Base-by-base conservation (phyloP, 2,113 vertebrate species). In the Phyllopteryx taeniolatus region DNA sequence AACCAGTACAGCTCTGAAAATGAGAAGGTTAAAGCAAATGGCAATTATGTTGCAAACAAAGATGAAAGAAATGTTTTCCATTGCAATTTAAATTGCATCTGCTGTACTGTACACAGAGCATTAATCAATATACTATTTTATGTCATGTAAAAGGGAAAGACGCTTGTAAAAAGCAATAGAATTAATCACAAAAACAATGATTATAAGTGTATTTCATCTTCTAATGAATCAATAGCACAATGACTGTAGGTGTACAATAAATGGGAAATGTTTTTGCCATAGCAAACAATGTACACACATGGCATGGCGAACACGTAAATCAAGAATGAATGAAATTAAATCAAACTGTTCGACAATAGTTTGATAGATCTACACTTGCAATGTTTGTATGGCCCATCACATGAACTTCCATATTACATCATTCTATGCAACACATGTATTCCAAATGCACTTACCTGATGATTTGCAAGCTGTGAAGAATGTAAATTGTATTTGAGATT, bases 361-460 rank as follows among this genome's bases (percentile, higher is more conserved):
- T 60, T 10, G 9, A 68, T 5, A 35, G 12, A 0, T 68, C 39
- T n/a, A 47, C 17, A 31, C 11, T 61, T n/a, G 1, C 56, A 57
- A 3, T 43, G 0, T 43, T 69, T 63, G 1, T 15, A 33, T 57
- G 53, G 76, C 51, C 67, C 66, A 66, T 65, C 59, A 22, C n/a
- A 67, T 8, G 39, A 66, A 46, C 15, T 20, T 66, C 57, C 12
- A 12, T 1, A 61, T 35, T 35, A 73, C 70, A 80, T 67, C 17
- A 53, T 63, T 35, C 47, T 10, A 20, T 35, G 6, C 61, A 61
- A 60, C 19, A n/a, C 19, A 47, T 47, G n/a, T 19, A 31, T 35
- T 44, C 61, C 0, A 20, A 64, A 43, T 8, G 62, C 71, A 57
- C 88, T 89, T 79, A 90, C 88, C 88, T 31, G 73, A 61, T 73